Evolutionary conservation across 2,113 vertebrate genomes (phyloP).

Genomic region (Terrapene triunguis): DNA sequence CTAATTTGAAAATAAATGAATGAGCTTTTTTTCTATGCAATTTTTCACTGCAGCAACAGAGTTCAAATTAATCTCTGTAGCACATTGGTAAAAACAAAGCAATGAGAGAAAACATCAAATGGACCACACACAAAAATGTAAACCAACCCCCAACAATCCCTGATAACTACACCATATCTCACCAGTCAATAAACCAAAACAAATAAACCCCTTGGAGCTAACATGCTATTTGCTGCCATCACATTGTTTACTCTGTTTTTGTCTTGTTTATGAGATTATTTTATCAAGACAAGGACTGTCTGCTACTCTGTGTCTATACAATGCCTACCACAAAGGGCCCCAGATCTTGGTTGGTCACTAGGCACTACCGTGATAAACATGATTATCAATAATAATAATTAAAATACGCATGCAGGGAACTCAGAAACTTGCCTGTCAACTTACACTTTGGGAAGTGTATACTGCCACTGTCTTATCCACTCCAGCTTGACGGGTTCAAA

Average conservation of each 20-base stretch:
- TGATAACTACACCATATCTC: not conserved
- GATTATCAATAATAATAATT: not conserved
- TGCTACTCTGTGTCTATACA: not conserved
- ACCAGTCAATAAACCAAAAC: not conserved
- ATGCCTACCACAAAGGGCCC: not conserved
- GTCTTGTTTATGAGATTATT: not conserved
- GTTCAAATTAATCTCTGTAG: not conserved
- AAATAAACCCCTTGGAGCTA: too few species aligned
- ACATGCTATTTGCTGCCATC: not conserved
- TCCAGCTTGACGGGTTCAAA: not conserved
- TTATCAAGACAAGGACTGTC: not conserved
- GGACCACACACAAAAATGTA: not conserved
- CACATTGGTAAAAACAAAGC: not conserved
- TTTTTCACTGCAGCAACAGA: not conserved
- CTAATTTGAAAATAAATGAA: not conserved
- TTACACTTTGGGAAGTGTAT: not conserved
- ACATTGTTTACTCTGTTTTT: not conserved
- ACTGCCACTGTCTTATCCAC: not conserved
- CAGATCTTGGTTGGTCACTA: not conserved
- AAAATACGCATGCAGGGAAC: not conserved
- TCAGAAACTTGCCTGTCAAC: not conserved
- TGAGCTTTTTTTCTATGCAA: not conserved
- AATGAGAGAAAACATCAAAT: not conserved
- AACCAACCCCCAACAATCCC: not conserved
- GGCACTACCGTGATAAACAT: not conserved